phyloP scores from a whole-genome alignment of 2,113 vertebrate species.

The Cnemophilus loriae region DNA sequence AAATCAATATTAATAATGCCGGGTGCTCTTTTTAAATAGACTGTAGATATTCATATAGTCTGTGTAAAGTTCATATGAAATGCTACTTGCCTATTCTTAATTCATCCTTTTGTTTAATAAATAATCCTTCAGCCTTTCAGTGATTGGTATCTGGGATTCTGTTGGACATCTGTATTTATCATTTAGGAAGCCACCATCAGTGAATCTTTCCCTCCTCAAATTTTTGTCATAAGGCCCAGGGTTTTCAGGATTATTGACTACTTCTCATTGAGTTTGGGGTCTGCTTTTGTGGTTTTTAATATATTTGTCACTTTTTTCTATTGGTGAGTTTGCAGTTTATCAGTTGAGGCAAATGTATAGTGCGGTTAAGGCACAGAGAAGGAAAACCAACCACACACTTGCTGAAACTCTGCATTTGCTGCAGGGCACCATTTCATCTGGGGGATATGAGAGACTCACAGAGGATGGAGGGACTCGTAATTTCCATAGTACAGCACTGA shows the following conservation, averaged over 20 bases:
- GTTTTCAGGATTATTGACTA: not conserved
- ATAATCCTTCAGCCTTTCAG: not conserved
- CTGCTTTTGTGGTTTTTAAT: not conserved
- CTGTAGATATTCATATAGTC: not conserved
- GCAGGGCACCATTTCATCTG: slow-evolving; percentile 44
- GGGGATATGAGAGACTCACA: slow-evolving; percentile 60
- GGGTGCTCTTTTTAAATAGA: not conserved
- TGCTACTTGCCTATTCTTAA: slow-evolving; percentile 4
- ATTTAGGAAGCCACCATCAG: not conserved
- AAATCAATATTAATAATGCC: slow-evolving; percentile 50
- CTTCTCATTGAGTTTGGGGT: not conserved
- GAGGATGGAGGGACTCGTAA: slow-evolving; percentile 46
- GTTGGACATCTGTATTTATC: slow-evolving; percentile 40
- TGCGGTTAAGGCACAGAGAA: not conserved
- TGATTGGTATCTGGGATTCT: not conserved
- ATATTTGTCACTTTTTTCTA: not conserved
- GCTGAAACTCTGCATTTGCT: slow-evolving; percentile 40
- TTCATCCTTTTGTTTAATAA: slow-evolving; percentile 12
- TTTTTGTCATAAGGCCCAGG: not conserved
- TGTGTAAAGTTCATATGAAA: slow-evolving; percentile 17
- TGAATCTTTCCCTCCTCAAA: not conserved
- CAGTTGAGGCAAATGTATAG: slow-evolving; percentile 12
- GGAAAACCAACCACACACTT: slow-evolving; percentile 42
- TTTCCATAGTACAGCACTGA: slow-evolving; percentile 48
- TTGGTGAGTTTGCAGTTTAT: slow-evolving; percentile 19